Base-by-base conservation (phyloP, 2,888 invertebrate species). In the Drosophila atripex region DNA sequence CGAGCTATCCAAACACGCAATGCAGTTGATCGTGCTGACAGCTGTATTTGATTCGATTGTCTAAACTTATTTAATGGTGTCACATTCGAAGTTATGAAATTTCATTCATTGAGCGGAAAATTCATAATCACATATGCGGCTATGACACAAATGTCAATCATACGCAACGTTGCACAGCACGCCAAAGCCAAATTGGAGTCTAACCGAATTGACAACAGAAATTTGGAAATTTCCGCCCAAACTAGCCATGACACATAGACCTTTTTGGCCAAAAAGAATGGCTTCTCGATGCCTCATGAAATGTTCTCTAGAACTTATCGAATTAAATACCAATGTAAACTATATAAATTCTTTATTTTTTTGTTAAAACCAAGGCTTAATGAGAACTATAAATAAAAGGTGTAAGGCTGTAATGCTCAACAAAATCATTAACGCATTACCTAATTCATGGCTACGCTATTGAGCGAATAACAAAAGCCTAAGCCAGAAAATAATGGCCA, bases 91-190 rank as follows among this genome's bases (percentile, higher is more conserved):
- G 58, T 88, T 80, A 86, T 83, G 84, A 80, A 88, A 82, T 80
- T 61, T 52, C 56, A 71, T 71, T 73, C 77, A 80, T 78, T 61
- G 46, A 56, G 66, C 59, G 60, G 51, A 71, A 77, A 74, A 73
- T 47, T 69, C 59, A 61, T 51, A 66, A 55, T 56, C 57, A 54
- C 23, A 58, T 35, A 51, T 55, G 55, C 25, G 53, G 54, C 46
- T 79, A 53, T 87, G 86, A 69, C 83, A 88, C 71, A 70, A 70
- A 83, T 83, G 70, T 88, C 80, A 83, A 80, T 80, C 87, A 80
- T 83, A 76, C 88, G 86, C 80, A 83, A 79, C 86, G 86, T 65
- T 80, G 88, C 88, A 82, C 88, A 80, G 71, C 54, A 45, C 70
- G 52, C 35, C 60, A 72, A 53, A 53, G 41, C 16, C n/a, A 38